phyloP scores from a whole-genome alignment of 2,113 vertebrate genomes.

The Acanthisitta chloris region DNA sequence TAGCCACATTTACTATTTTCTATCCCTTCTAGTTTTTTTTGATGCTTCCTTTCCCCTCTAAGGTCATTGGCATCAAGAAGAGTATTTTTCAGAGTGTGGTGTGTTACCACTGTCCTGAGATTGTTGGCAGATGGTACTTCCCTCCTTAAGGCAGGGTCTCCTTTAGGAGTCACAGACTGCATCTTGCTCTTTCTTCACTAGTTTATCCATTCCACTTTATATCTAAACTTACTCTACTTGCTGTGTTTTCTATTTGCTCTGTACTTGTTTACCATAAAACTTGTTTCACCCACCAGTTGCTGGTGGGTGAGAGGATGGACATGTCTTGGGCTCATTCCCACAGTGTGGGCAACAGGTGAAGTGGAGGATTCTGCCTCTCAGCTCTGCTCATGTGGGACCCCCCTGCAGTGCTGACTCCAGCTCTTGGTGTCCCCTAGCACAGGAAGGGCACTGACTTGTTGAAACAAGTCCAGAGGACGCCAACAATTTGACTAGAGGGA shows the following conservation, averaged over 20 bases:
- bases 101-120: accelerated
- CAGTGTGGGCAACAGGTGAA: too few relatives aligned
- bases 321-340: too few relatives aligned
- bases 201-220: background rate
- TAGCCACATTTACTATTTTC: accelerated
- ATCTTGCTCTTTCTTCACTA: background rate
- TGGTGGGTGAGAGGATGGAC: background rate
- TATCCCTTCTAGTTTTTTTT: background rate
- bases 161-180: background rate
- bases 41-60: accelerated
- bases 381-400: too few relatives aligned
- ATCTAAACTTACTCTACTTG: background rate
- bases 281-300: background rate
- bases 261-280: background rate
- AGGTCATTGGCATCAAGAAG: background rate
- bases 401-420: background rate
- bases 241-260: background rate
- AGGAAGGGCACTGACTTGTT: background rate
- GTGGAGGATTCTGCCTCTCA: too few relatives aligned
- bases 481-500: too few relatives aligned
- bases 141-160: background rate
- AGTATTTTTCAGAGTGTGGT: too few relatives aligned
- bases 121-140: background rate
- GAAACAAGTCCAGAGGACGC: background rate
- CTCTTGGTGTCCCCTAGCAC: background rate